Evolutionary conservation across 2,888 invertebrate genomes (phyloP), one percentile per base, ranked within the genome.

Genomic region (Pyrrhia umbra): DNA sequence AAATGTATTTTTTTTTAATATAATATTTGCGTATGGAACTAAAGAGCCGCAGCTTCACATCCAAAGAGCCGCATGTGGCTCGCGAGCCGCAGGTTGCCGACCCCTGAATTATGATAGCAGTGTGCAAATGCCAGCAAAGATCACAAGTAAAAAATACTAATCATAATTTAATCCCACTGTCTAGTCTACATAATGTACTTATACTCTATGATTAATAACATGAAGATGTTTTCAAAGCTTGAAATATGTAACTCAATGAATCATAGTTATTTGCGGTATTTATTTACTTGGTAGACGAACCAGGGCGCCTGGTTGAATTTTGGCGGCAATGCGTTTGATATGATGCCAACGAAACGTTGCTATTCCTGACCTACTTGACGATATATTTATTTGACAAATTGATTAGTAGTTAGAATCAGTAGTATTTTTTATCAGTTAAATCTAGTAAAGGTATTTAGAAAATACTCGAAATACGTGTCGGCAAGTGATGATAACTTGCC

Each of bases 311-410:
- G 27, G 37, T 52, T 45, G 39, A 63, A 69, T 18, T 9, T 54
- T 61, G 61, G 58, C 60, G 34, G 58, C 77, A 72, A 59, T 60
- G 21, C 49, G 34, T 55, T 61, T 61, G 60, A 50, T 34, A 56
- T 21, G 45, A 3, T 73, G 68, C 68, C 68, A 73, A 63, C 9
- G 13, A 21, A 30, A 25, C 45, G 3, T 8, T 10, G 27, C 25
- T 23, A 10, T 66, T 34, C 15, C 37, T 46, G 73, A 65, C 68
- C 73, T 45, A 77, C 20, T 77, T 58, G 39, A 62, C 18, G 34
- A 6, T 23, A 49, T 6, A 58, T 8, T 40, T 34, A 10, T 13
- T n/a, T 54, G 27, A 23, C 50, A 40, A 54, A 30, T 30, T 30
- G 30, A 30, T 30, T 30, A 13, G 30, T 13, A 30, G 30, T 30